phyloP scores from a whole-genome alignment of 2,888 invertebrate species.

The Escarpia spicata region DNA sequence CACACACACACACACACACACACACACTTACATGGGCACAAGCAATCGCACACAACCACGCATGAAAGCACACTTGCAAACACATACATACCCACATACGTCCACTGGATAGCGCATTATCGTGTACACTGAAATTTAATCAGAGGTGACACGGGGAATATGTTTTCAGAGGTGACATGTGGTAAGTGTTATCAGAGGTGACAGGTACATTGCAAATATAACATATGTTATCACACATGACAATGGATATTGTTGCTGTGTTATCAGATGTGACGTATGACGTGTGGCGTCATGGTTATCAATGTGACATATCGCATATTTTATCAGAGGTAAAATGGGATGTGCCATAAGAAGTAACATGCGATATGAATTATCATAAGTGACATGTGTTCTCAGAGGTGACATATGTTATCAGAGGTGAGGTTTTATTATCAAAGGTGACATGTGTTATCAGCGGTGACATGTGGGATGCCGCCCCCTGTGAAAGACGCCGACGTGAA shows the following conservation, averaged over 20 bases:
- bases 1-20: neutral
- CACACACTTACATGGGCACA: neutral
- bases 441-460: neutral
- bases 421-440: neutral
- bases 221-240: neutral
- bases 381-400: too few relatives aligned
- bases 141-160: neutral
- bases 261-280: neutral
- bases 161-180: neutral
- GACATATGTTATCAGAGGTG: neutral
- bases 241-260: neutral
- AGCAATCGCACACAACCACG: too few relatives aligned
- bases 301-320: neutral
- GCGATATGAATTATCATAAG: neutral
- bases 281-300: neutral
- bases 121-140: too few relatives aligned
- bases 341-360: neutral
- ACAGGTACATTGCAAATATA: neutral
- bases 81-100: neutral
- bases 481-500: neutral
- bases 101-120: neutral
- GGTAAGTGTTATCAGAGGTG: neutral
- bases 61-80: neutral
- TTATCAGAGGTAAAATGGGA: neutral
- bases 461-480: neutral